Evolutionary conservation across 92 coral and sea anemone genomes (phyloP).

Genomic region (Heliopora coerulea): DNA sequence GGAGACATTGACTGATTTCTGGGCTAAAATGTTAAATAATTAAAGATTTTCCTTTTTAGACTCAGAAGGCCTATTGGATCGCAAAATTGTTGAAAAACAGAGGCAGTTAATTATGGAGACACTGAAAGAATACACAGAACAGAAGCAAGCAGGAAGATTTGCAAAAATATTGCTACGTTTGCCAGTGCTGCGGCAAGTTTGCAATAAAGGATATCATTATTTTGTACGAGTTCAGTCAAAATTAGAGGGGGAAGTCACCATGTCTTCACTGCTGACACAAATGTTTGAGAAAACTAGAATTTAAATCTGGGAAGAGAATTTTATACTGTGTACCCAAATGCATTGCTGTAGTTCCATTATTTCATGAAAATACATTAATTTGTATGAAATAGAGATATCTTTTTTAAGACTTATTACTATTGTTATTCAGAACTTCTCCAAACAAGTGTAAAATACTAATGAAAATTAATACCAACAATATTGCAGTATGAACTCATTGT

Average conservation of each 20-base stretch:
- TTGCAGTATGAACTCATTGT: too few relatives aligned
- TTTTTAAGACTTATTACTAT: too few relatives aligned
- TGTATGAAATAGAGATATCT: too few relatives aligned
- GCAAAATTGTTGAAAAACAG: constrained; percentile 64
- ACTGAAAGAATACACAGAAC: constrained; percentile 78
- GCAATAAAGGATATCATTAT: constrained; percentile 88
- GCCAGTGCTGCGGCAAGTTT: constrained; percentile 92
- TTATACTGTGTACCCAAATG: too few relatives aligned
- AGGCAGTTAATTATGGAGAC: constrained; percentile 75
- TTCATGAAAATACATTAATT: too few relatives aligned
- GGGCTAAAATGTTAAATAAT: too few relatives aligned
- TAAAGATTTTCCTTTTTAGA: constrained; percentile 44
- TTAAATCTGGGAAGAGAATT: background rate
- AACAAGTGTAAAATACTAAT: too few relatives aligned
- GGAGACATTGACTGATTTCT: too few relatives aligned
- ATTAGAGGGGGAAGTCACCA: constrained; percentile 91
- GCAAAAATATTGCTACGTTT: constrained; percentile 87
- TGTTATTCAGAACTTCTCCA: too few relatives aligned
- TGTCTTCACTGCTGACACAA: constrained; percentile 85
- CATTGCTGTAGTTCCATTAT: background rate
- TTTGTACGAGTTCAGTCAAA: constrained; percentile 83
- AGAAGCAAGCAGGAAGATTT: constrained; percentile 81
- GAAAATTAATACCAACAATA: too few relatives aligned
- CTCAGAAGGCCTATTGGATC: constrained; percentile 67
- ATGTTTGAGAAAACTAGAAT: constrained; percentile 77